Conservation (phyloP, 2,797 vertebrate genomes). For the Cyclura pinguis region DNA sequence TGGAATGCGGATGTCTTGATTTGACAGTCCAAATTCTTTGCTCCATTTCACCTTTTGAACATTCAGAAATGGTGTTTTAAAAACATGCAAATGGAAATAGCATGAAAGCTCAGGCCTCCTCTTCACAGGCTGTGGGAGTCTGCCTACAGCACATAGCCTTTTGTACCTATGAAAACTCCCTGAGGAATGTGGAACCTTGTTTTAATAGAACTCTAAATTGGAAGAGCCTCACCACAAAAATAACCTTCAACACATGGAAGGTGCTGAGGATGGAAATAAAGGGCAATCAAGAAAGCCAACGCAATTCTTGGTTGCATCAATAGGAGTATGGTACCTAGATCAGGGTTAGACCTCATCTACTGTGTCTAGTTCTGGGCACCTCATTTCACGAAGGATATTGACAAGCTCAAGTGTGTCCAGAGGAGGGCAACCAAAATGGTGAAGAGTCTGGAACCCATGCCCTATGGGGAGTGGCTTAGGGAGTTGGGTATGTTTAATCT, state of each 20-base stretch:
- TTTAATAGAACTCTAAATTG: neutral
- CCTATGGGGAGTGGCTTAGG: too few species aligned
- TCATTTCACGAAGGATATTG: too few species aligned
- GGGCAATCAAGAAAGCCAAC: neutral
- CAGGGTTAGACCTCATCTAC: too few species aligned
- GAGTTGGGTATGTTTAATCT: too few species aligned
- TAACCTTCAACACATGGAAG: neutral
- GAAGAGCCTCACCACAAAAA: neutral
- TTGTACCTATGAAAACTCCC: neutral
- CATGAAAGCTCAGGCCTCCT: neutral
- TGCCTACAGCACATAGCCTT: neutral
- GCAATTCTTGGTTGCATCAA: too few species aligned
- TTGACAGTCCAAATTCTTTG: neutral
- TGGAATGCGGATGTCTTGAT: neutral
- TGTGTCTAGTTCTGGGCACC: too few species aligned
- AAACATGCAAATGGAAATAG: neutral
- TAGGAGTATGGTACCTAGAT: too few species aligned
- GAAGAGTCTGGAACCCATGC: too few species aligned
- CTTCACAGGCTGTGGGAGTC: neutral
- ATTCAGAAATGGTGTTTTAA: neutral
- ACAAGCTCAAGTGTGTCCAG: too few species aligned
- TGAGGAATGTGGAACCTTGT: neutral
- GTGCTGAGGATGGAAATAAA: neutral
- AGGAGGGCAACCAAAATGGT: too few species aligned
- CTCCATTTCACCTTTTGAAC: neutral